Evolutionary conservation across 2,797 vertebrate species (phyloP), one percentile per base, ranked within the genome.

Genomic region (Lagodon rhomboides): DNA sequence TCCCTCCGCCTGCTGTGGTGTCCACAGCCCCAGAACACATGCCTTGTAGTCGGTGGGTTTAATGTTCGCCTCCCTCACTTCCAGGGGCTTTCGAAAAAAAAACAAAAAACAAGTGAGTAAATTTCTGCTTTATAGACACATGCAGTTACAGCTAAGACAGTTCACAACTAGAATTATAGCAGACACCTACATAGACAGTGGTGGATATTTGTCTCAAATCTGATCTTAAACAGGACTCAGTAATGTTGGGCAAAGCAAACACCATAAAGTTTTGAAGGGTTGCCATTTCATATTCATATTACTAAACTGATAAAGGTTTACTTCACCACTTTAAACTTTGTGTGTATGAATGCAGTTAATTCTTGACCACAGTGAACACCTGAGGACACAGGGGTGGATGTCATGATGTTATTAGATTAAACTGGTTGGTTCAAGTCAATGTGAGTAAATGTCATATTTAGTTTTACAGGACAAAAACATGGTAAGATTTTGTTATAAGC

Each of bases 1-100:
- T 1, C 93, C 95, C 76, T 88, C 61, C 2, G 58, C 59, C 22
- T 93, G 70, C 44, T 90, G 43, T 0, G 87, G 54, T 0, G 86
- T 90, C 96, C 95, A 96, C 77, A 96, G 80, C 0, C 96, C 96
- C 89, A 96, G 82, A 49, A 93, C 85, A 23, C 91, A 91, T 65
- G 90, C 95, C 86, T 96, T 96, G 80, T 88, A 67, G 20, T 87
- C 41, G 16, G 72, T 80, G 1, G 82, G 2, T 51, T 93, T 95
- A 15, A 88, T 10, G 1, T 80, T 89, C 1, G 70, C 86, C 82
- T 96, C 96, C 63, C 94, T 90, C 59, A 96, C 89, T 78, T 96
- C 96, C 64, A 96, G 75, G 0, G 96, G 96, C 96, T 96, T 77
- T 84, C 34, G 12, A 6, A 38, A 72, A 15, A 49, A 44, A 7